Conservation (phyloP, 2,888 invertebrate species). For the Acanthopleura granulata region DNA sequence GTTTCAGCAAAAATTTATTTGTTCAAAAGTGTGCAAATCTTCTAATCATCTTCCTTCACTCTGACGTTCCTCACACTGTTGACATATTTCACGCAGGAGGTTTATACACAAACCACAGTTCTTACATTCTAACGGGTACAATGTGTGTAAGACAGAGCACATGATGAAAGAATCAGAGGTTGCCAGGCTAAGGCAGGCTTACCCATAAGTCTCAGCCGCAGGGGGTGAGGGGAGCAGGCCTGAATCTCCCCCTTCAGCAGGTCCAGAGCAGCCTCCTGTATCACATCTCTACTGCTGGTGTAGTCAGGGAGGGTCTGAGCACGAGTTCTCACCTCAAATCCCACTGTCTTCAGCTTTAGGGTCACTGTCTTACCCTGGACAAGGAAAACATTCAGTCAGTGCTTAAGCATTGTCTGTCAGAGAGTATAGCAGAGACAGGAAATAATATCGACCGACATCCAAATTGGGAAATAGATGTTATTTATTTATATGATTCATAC, state of each 20-base stretch:
- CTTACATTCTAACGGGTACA: too few relatives aligned
- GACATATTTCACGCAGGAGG: too few relatives aligned
- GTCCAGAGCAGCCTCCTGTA: conserved; percentile 63
- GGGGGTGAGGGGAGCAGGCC: conserved; percentile 45
- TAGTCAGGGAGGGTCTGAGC: conserved; percentile 63
- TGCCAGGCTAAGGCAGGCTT: conserved; percentile 19
- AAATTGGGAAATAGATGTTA: too few relatives aligned
- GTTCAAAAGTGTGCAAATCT: background rate
- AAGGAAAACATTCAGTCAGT: background rate
- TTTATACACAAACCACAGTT: too few relatives aligned
- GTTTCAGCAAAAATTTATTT: background rate
- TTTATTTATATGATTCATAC: too few relatives aligned
- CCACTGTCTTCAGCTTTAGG: conserved; percentile 71
- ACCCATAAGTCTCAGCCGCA: conserved; percentile 67
- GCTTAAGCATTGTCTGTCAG: background rate
- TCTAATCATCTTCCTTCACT: background rate
- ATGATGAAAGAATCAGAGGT: too few relatives aligned
- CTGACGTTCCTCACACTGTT: background rate
- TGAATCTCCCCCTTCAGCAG: conserved; percentile 67
- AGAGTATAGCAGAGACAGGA: too few relatives aligned
- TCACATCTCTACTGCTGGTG: conserved; percentile 62
- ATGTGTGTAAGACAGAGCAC: too few relatives aligned
- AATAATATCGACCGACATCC: too few relatives aligned
- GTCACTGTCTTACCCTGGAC: conserved; percentile 70
- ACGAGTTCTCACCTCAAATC: conserved; percentile 70